These are phyloP conservation scores for Bryconaethiops microstoma DNA, from an alignment of 2,797 vertebrate genomes.

Conservation along the genomic window DNA sequence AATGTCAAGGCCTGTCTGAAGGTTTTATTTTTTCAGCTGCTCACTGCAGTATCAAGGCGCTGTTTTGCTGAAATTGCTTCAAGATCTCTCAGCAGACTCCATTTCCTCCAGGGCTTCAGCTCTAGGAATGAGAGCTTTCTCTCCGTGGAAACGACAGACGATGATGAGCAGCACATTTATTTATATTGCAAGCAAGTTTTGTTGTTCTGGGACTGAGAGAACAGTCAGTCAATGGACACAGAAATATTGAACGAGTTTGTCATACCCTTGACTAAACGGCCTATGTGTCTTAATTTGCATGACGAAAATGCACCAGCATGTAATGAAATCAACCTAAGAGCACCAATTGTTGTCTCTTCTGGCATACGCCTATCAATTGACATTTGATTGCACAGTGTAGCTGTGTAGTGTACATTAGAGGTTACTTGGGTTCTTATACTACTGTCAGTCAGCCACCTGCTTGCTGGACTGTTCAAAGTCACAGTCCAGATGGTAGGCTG, in stretches of 20 bases:
- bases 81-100: conserved; percentile 53
- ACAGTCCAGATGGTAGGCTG: conserved; percentile 1
- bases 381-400: background rate
- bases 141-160: conserved; percentile 34
- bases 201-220: conserved; percentile 20
- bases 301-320: background rate
- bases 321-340: background rate
- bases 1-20: conserved; percentile 68
- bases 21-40: conserved; percentile 80
- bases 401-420: background rate
- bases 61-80: conserved; percentile 63
- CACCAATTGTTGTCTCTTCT: background rate
- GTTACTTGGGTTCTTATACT: background rate
- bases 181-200: conserved; percentile 40
- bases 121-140: conserved; percentile 47
- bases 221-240: background rate
- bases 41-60: conserved; percentile 51
- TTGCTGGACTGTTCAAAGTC: background rate
- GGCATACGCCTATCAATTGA: background rate
- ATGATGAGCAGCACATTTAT: conserved; percentile 40
- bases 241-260: background rate
- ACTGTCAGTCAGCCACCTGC: background rate
- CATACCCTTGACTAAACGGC: background rate
- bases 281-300: background rate
- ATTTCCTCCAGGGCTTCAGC: conserved; percentile 54